Percentiles rank a stretch among this genome's conserved stretches.
These are phyloP conservation scores for Calyptomena viridis DNA, from an alignment of 2,113 vertebrate species.

Conservation along the genomic window DNA sequence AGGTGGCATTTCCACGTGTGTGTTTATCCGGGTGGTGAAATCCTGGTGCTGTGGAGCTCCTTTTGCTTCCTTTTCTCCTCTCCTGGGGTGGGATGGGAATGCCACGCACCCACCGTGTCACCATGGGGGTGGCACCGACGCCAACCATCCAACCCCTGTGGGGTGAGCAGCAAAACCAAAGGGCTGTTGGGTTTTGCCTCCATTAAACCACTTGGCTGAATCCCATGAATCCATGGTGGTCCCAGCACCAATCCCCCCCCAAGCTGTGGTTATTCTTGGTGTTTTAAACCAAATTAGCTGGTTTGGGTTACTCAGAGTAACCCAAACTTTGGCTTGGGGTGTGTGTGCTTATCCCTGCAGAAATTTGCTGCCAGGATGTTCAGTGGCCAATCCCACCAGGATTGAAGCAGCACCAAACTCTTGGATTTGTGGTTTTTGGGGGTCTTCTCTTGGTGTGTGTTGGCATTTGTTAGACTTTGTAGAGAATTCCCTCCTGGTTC, in stretches of 20 bases:
- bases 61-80: not conserved
- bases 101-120: fast-evolving
- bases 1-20: not conserved
- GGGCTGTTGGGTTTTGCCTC: not conserved
- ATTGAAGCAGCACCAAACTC: not conserved
- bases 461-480: not conserved
- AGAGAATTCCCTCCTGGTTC: not conserved
- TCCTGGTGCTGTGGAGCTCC: fast-evolving
- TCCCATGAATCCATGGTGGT: not conserved
- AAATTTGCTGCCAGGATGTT: not conserved
- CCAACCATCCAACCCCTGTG: too few species aligned
- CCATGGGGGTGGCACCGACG: fast-evolving
- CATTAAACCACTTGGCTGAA: fast-evolving
- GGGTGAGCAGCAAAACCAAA: not conserved
- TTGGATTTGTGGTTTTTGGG: not conserved
- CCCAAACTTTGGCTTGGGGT: not conserved
- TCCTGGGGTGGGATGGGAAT: fast-evolving
- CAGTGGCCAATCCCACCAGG: fast-evolving
- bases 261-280: not conserved
- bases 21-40: fast-evolving
- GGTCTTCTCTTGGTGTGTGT: not conserved
- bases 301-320: not conserved
- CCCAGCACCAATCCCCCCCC: not conserved
- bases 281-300: not conserved
- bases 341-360: not conserved